Evolutionary conservation across 2,888 invertebrate species (phyloP).

Genomic region (Caenorhabditis sp.): DNA sequence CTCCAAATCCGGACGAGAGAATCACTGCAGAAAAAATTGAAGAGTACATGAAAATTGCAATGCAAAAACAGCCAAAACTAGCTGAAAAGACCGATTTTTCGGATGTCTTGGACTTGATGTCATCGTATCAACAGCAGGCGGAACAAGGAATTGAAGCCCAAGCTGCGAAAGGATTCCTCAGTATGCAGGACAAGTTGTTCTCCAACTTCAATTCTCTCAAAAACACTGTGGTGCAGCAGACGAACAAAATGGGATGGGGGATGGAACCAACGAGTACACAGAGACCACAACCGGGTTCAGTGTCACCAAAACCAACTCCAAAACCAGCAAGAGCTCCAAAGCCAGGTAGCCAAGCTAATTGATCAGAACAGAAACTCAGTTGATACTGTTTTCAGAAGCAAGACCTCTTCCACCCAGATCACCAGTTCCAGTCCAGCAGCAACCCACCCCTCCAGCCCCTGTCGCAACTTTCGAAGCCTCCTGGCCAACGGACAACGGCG

Average conservation of each 20-base stretch:
- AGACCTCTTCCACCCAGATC: neutral
- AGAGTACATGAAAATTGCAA: constrained; percentile 49
- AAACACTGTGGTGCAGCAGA: constrained; percentile 58
- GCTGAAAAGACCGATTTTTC: constrained; percentile 50
- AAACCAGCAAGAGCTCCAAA: constrained; percentile 12
- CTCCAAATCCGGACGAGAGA: constrained; percentile 56
- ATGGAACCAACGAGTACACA: constrained; percentile 8
- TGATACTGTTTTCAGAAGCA: constrained; percentile 7
- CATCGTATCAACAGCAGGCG: constrained; percentile 1
- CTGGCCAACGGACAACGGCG: constrained; percentile 42
- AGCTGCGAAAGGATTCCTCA: constrained; percentile 47
- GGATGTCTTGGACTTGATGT: constrained; percentile 57
- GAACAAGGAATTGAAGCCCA: constrained; percentile 39
- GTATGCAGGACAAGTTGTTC: constrained; percentile 60
- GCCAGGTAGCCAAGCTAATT: too few species aligned
- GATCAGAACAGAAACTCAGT: neutral
- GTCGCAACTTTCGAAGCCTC: constrained; percentile 32
- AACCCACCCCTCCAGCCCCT: neutral
- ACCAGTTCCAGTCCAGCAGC: neutral
- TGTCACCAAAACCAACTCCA: constrained; percentile 37
- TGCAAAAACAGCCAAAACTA: constrained; percentile 55
- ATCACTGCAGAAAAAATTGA: constrained; percentile 50
- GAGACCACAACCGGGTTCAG: constrained; percentile 17
- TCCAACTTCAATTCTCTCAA: constrained; percentile 48
- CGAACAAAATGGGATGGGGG: constrained; percentile 55